Evolutionary conservation across 2,888 invertebrate species (phyloP).

Genomic region (Chaetogeoica ovagalla): DNA sequence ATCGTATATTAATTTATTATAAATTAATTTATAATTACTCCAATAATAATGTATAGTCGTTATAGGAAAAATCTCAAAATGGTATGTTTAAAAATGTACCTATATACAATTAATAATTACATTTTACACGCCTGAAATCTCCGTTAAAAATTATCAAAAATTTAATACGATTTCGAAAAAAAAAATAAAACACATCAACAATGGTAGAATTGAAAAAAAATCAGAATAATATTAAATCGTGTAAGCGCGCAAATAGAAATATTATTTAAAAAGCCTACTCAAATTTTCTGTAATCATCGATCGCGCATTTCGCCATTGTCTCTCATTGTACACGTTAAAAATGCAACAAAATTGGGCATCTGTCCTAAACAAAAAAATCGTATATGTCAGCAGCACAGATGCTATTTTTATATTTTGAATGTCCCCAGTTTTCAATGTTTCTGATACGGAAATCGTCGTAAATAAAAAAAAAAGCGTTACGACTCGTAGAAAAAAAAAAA

Average conservation of each 20-base stretch:
- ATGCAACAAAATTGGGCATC: conserved; percentile 31
- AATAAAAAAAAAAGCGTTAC: not conserved
- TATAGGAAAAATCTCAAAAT: not conserved
- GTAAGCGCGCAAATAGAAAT: not conserved
- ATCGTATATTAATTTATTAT: too few species aligned
- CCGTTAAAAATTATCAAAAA: too few species aligned
- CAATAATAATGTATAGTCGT: too few species aligned
- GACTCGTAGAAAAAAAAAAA: not conserved
- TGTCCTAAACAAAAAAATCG: conserved; percentile 26
- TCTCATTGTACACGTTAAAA: conserved; percentile 13
- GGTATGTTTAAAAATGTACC: too few species aligned
- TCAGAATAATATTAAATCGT: not conserved
- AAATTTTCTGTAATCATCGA: not conserved
- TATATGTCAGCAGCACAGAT: conserved; percentile 14
- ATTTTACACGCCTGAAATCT: too few species aligned
- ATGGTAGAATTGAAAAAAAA: too few species aligned
- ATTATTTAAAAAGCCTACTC: conserved; percentile 12
- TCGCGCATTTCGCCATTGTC: conserved; percentile 3
- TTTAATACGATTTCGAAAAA: too few species aligned
- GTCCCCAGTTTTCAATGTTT: conserved; percentile 26
- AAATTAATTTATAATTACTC: not conserved
- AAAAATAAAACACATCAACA: too few species aligned
- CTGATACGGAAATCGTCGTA: not conserved
- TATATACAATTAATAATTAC: too few species aligned
- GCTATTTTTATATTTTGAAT: conserved; percentile 22